Evolutionary conservation across 2,888 invertebrate genomes (phyloP), one percentile per base, ranked within the genome.

Genomic region (Dendrolimus pini): DNA sequence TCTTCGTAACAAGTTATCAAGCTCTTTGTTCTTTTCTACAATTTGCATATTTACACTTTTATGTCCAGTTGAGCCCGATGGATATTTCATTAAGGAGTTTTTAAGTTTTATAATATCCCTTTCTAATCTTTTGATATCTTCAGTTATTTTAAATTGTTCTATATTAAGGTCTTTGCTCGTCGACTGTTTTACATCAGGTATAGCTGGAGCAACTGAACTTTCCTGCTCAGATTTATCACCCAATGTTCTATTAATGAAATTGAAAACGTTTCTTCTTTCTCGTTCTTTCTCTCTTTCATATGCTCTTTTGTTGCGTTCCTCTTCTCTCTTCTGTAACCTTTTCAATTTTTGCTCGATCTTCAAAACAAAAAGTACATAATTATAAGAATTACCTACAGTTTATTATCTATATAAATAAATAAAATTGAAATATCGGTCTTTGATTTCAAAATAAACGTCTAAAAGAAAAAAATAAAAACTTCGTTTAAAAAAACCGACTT

Each of bases 161-260:
- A 96, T 94, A 74, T 95, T 96, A 53, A 96, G 82, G 58, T 93
- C 93, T 75, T 94, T 93, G 62, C 88, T 93, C 0, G 94, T 91
- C 12, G 93, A 91, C 60, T 91, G 85, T 67, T 91, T 92, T 3
- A 92, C 75, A 60, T 89, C 77, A 54, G 84, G 62, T 7, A 71
- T 56, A 2, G 70, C 54, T 42, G 66, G 61, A 9, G 70, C 62
- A 56, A 67, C 60, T 9, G 65, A 55, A 3, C 67, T 57, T 53
- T 66, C 72, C 7, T 67, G 66, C 2, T 77, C 78, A 2, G 64
- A 47, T 63, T 78, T 85, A 65, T 88, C 82, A 1, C 92, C 89
- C 55, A 95, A 78, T 14, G 92, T 93, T 56, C 90, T 89, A 71
- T 96, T 96, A 41, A 97, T 91, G 70, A 96, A 95, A 75, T 94